Evolutionary conservation across 2,113 vertebrate species (phyloP), one percentile per base, ranked within the genome.

Genomic region (Hydrochoerus hydrochaeris): DNA sequence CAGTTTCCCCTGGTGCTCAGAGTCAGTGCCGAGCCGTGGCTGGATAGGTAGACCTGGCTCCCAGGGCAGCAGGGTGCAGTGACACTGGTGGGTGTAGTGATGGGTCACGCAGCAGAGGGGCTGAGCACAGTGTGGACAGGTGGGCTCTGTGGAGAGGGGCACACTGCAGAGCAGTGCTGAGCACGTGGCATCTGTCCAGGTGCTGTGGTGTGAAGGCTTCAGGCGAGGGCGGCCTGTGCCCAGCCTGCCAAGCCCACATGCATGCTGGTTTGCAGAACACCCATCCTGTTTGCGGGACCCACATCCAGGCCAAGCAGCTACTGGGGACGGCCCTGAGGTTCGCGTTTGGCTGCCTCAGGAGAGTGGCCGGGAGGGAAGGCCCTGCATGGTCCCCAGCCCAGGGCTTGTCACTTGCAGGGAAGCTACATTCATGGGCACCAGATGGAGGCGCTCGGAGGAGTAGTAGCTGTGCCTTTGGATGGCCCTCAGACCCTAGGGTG

Each of bases 401-500:
- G 57, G 81, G 30, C 49, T 58, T 11, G 19, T 38, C 26, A 19
- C 65, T n/a, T 83, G n/a, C 17, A 49, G 65, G 22, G 71, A 78
- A 89, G 35, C 63, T 5, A 7, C 0, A 35, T 30, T 35, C 1
- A 0, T 60, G 78, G 7, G 73, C 49, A 22, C 12, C 30, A 32
- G 3, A 9, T 0, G 3, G 67, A 69, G 30, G 65, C 30, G 17
- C 67, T 58, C 20, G 19, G 10, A 60, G 46, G 44, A 80, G 13
- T 22, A 54, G 1, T 32, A 14, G 0, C 17, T 22, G 19, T 26
- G 12, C 16, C 2, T 2, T 41, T 49, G 35, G 5, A 5, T 7
- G 65, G 35, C 84, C 73, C 13, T 12, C 41, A 60, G n/a, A 19
- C n/a, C 62, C 22, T 52, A 46, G 85, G 35, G 44, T 5, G 26